Base-by-base conservation (phyloP, 2,888 invertebrate species). In the Aradus depressus region DNA sequence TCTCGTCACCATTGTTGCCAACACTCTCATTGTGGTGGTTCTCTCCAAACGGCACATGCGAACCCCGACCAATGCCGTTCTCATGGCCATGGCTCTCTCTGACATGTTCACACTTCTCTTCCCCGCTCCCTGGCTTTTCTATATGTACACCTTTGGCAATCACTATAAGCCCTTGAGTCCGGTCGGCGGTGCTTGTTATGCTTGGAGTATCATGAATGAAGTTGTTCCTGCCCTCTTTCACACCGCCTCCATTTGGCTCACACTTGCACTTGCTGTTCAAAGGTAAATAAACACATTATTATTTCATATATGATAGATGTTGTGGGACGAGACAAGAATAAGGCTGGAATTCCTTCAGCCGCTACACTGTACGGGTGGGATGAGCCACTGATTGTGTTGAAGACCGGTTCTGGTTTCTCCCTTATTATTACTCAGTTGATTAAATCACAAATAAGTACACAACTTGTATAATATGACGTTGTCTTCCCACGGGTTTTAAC, bases 1-100 rank as follows among this genome's bases (percentile, higher is more conserved):
- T 12, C 75, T 90, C 21, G 76, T 91, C 23, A 93, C 92, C 0
- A 81, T 88, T n/a, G 76, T 91, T 3, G 87, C 90, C 39, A 95
- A 95, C 70, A 84, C 90, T 0, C 72, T 93, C 6, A 89, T 95
- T 58, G 90, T 92, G 12, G 77, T 92, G 28, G 92, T 95, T 1
- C 73, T 95, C 26, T 83, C 88, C 52, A 85, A 89, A 60, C 75
- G 84, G 28, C 90, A 92, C 68, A 93, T 95, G 93, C 68, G 85
- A 23, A 87, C 88, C 0, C 90, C 92, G 0, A 92, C 92, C 4
- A 92, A 92, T 69, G 78, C 84, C n/a, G 86, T 92, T 1, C 75
- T 93, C 2, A 83, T 90, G 77, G 87, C 86, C n/a, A 95, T 95
- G 91, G 93, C 95, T 0, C 74, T 95, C 3, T 89, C 90, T 60